phyloP scores from a whole-genome alignment of 2,113 vertebrate species.

The Sakesphorus luctuosus region DNA sequence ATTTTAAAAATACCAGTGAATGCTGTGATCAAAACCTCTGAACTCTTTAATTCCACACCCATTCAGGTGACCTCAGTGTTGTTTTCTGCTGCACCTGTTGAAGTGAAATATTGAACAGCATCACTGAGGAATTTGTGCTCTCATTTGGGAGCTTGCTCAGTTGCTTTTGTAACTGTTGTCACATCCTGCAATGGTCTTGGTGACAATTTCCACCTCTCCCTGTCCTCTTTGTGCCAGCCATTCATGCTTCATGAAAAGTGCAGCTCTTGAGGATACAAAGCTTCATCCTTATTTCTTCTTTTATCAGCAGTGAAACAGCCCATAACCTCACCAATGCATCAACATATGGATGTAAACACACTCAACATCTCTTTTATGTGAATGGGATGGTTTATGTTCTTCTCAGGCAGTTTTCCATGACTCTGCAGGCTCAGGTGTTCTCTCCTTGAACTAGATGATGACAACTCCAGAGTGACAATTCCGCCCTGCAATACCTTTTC shows the following conservation, averaged over 20 bases:
- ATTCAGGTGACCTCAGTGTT: not conserved
- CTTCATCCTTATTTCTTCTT: not conserved
- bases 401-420: not conserved
- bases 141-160: not conserved
- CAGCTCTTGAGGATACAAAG: not conserved
- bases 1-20: not conserved
- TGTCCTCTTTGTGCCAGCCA: not conserved
- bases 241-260: not conserved
- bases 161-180: not conserved
- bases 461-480: not conserved
- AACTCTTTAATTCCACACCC: not conserved
- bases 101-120: not conserved
- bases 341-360: not conserved
- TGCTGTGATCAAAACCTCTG: not conserved
- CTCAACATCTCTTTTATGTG: rapidly evolving
- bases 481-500: rapidly evolving
- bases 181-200: not conserved
- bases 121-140: not conserved
- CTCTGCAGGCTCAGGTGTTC: not conserved
- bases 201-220: not conserved
- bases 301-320: not conserved
- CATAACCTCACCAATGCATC: not conserved
- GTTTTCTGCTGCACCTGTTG: not conserved
- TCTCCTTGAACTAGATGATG: not conserved
- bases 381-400: not conserved